Evolutionary conservation across 2,113 vertebrate genomes (phyloP), one percentile per base, ranked within the genome.

Genomic region (Indicator indicator): DNA sequence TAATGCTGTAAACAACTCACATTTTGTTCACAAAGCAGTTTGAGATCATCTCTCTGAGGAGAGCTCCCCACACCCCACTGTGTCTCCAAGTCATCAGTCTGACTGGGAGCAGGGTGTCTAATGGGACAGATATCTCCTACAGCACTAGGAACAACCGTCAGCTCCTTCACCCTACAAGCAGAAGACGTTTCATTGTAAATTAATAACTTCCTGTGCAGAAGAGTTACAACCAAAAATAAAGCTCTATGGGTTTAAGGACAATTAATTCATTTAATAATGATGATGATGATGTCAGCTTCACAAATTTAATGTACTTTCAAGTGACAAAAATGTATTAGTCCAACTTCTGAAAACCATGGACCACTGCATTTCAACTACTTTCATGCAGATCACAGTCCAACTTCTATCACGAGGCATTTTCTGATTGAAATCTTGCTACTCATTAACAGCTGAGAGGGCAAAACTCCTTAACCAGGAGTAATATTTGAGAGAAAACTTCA

Each of bases 41-140:
- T 99, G 85, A 99, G 98, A 95, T 99, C 99, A 91, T 99, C 99
- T 80, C 99, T 99, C 95, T 99, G 99, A 56, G 99, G 99, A 78
- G 99, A 99, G 95, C 99, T 99, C 9, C 99, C 99, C 42, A 99
- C 98, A n/a, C 98, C 99, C 99, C 99, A 99, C 97, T 99, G 99
- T 11, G 99, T 98, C 93, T 99, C 99, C 96, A 99, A 96, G 88
- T 99, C 98, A 3, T 99, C 99, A 65, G 99, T 98, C 97, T 99
- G 99, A 96, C 93, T 98, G 85, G 98, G 92, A 55, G 97, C 18
- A 60, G 98, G 98, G 78, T 98, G 98, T 85, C 98, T 98, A 83
- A 98, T 97, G 82, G 98, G 98, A 73, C 97, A 98, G 36, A 94
- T 92, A 58, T 99, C 99, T 78, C 98, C 97, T 27, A 97, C 70